Evolutionary conservation across 2,888 invertebrate genomes (phyloP).

Genomic region (Ornithoptera alexandrae): DNA sequence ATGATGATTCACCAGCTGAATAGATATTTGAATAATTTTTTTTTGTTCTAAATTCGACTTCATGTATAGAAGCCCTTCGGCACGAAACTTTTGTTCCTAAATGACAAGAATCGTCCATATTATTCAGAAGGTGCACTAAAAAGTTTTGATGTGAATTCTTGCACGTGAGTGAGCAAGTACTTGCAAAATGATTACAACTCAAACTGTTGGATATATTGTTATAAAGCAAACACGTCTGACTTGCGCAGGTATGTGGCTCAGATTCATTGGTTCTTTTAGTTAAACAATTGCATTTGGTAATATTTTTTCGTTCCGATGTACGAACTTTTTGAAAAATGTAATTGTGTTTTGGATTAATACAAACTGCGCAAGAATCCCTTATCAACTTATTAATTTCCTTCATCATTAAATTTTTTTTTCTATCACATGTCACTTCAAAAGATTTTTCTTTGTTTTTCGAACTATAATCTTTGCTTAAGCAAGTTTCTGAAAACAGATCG

Average conservation of each 20-base stretch:
- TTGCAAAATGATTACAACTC: neutral
- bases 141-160: constrained; percentile 4
- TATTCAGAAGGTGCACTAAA: constrained; percentile 13
- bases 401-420: neutral
- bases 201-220: neutral
- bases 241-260: neutral
- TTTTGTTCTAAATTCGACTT: neutral
- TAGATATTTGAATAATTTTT: neutral
- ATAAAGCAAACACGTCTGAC: neutral
- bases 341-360: constrained; percentile 9
- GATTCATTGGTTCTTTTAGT: neutral
- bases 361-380: constrained; percentile 10
- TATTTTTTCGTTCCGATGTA: neutral
- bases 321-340: constrained; percentile 23
- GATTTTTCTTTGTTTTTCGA: neutral
- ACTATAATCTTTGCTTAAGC: neutral
- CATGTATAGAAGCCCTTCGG: constrained; percentile 3
- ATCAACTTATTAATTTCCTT: constrained; percentile 12
- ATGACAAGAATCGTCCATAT: neutral
- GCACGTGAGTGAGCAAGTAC: neutral
- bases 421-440: neutral
- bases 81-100: constrained; percentile 21
- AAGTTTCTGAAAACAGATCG: neutral
- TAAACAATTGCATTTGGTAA: neutral
- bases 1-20: neutral